phyloP scores from a whole-genome alignment of 2,113 vertebrate species.

The Podocnemis expansa region DNA sequence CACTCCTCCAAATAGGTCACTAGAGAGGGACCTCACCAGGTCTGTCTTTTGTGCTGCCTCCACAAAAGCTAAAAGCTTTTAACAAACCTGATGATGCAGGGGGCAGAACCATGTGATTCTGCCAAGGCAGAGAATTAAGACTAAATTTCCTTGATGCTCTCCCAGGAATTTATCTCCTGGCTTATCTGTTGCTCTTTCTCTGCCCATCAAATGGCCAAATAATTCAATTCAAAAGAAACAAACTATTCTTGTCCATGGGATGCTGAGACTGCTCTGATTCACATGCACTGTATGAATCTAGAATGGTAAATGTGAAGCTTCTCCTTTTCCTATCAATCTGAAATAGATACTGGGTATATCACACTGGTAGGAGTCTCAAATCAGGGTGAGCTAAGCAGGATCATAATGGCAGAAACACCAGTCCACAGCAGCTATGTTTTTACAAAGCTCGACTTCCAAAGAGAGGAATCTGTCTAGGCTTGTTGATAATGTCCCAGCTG shows the following conservation, averaged over 20 bases:
- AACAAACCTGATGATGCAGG: rapidly evolving
- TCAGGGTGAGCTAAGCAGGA: neutral
- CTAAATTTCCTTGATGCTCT: neutral
- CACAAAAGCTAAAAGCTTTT: neutral
- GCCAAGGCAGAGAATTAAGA: neutral
- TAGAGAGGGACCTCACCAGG: rapidly evolving
- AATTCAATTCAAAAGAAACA: neutral
- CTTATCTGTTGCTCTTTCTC: neutral
- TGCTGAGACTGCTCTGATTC: rapidly evolving
- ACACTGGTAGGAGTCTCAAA: rapidly evolving
- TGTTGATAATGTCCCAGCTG: neutral
- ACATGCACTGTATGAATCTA: rapidly evolving
- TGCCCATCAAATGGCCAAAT: neutral
- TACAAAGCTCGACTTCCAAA: neutral
- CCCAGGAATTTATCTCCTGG: neutral
- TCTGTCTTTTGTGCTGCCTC: neutral
- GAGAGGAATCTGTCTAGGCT: neutral
- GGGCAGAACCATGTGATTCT: rapidly evolving
- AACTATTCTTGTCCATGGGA: neutral
- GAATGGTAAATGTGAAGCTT: neutral
- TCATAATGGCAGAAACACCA: neutral
- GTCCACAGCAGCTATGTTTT: neutral
- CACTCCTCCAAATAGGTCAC: neutral
- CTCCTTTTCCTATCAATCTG: rapidly evolving
- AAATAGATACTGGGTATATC: neutral